These are phyloP conservation scores for Ophioninae sp. DNA, from an alignment of 2,888 invertebrate species.

Conservation along the genomic window DNA sequence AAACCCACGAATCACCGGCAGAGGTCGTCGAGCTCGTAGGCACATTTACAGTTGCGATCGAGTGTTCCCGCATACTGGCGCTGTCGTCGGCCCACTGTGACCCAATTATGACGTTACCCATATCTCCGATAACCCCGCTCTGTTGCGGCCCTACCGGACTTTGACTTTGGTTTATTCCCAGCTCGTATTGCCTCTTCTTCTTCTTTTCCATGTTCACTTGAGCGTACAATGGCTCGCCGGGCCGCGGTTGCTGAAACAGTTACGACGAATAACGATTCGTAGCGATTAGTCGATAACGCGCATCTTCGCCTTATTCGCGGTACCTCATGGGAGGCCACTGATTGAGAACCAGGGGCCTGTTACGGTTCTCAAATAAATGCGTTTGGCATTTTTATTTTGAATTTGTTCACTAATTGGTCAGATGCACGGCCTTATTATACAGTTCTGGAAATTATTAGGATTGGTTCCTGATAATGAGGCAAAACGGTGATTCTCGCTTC, in stretches of 20 bases:
- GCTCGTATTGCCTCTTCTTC: constrained; percentile 82
- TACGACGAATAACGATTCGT: constrained; percentile 69
- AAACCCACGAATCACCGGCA: constrained; percentile 83
- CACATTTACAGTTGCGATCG: constrained; percentile 74
- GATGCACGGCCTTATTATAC: too few relatives aligned
- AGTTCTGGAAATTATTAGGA: too few relatives aligned
- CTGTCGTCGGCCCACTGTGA: constrained; percentile 73
- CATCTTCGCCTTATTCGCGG: background rate
- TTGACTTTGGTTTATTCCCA: constrained; percentile 79
- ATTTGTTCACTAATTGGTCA: too few relatives aligned
- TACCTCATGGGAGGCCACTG: background rate
- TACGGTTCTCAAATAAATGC: too few relatives aligned
- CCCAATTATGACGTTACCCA: constrained; percentile 66
- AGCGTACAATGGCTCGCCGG: constrained; percentile 85
- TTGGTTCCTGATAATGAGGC: too few relatives aligned
- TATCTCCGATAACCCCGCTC: constrained; percentile 66
- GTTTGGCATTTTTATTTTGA: too few relatives aligned
- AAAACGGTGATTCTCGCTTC: too few relatives aligned
- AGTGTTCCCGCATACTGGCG: constrained; percentile 67
- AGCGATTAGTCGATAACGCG: constrained; percentile 22
- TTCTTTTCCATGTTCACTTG: constrained; percentile 86
- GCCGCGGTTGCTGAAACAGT: constrained; percentile 82
- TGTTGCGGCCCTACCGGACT: constrained; percentile 65
- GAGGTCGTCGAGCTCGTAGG: constrained; percentile 75
- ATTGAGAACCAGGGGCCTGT: too few relatives aligned